phyloP scores from a whole-genome alignment of 2,888 invertebrate species.

The Drosophila lacicola region DNA sequence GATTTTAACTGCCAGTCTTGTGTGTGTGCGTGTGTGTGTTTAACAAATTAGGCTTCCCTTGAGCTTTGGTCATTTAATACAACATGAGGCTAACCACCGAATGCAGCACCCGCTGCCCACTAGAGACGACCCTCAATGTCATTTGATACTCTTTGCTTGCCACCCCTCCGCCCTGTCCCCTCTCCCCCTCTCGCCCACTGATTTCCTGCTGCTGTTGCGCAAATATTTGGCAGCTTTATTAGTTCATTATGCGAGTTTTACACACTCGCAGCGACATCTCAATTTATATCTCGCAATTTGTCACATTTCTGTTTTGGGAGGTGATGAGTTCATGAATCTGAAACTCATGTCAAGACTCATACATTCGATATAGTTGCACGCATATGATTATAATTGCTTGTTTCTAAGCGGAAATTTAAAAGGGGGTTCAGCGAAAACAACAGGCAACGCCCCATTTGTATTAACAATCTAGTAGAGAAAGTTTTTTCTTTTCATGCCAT shows the following conservation, averaged over 20 bases:
- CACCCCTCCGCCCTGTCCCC: constrained; percentile 17
- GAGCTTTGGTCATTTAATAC: constrained; percentile 53
- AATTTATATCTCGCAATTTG: constrained; percentile 45
- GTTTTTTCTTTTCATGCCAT: constrained; percentile 17
- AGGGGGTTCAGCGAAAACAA: constrained; percentile 6
- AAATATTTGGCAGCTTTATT: constrained; percentile 72
- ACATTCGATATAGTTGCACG: constrained; percentile 55
- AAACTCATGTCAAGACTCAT: constrained; percentile 48
- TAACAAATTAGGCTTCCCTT: constrained; percentile 72
- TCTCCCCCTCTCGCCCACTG: not conserved
- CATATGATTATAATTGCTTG: constrained; percentile 38
- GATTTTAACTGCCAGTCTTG: constrained; percentile 63
- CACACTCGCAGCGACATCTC: constrained; percentile 34
- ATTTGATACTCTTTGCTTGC: constrained; percentile 61
- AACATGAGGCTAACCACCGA: constrained; percentile 60
- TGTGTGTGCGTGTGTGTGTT: constrained; percentile 27
- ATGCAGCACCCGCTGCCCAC: constrained; percentile 38
- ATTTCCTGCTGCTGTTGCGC: constrained; percentile 54
- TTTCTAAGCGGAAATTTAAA: constrained; percentile 34
- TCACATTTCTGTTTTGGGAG: constrained; percentile 33
- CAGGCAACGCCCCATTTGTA: constrained; percentile 32
- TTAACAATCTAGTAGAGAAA: constrained; percentile 45
- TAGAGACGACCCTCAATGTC: constrained; percentile 22
- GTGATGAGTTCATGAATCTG: constrained; percentile 4
- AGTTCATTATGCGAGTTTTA: constrained; percentile 67